Base-by-base conservation (phyloP, 2,888 invertebrate genomes). In the Lordiphosa andalusiaca region DNA sequence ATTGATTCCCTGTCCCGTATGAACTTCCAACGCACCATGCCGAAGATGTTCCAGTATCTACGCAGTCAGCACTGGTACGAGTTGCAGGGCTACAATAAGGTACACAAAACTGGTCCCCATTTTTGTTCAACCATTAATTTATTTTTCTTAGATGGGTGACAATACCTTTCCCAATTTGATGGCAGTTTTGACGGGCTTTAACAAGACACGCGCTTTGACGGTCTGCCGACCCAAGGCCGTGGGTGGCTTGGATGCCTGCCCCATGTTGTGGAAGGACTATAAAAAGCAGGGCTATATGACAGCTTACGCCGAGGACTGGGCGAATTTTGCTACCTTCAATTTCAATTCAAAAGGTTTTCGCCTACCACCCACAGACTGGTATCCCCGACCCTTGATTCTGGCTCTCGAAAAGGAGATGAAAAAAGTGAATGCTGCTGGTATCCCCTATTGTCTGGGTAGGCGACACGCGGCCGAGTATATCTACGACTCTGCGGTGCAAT, bases 141-240 rank as follows among this genome's bases (percentile, higher is more conserved):
- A 5, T 2, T 5, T 12, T 5, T 30, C 5, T 1, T 77, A 95
- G 92, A 92, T 95, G 68, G 96, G 93, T 1, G 97, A 97, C 76
- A 97, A 97, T 76, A 97, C 96, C 0, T 95, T 94, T 85, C 96
- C 97, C 0, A 98, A 98, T 89, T 88, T 97, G 53, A 94, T 96
- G 92, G 95, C 96, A 0, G 90, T 95, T 40, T 90, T 95, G 3
- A 93, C 94, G 0, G 97, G 97, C 0, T 91, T 92, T 59, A 92
- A 90, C 57, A 76, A 83, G n/a, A 61, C 86, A 0, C 75, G 90
- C 7, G 88, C 92, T 3, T 89, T 91, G 39, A 71, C 86, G 0
- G 85, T 90, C 36, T 91, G 92, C 61, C 87, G 90, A n/a, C 91
- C 92, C 3, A 86, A 83, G 6, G 78, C 75, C 1, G 84, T 89